A percentile compares a stretch with the other conserved stretches of the same genome.
Conservation (phyloP, 2,113 vertebrate species). For the Podarcis cretensis region DNA sequence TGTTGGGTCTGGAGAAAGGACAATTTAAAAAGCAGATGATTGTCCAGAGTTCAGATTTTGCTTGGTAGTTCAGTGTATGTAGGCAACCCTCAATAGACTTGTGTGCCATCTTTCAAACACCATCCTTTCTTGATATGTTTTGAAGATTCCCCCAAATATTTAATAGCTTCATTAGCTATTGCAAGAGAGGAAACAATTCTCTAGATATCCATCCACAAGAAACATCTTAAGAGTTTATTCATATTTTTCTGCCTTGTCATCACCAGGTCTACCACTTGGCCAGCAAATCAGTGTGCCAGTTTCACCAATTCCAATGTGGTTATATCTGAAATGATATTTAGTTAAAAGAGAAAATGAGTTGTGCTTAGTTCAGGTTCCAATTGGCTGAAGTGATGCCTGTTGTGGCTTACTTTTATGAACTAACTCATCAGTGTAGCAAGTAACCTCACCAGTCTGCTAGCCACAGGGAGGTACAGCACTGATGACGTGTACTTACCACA, state of each 20-base stretch:
- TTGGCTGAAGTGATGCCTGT: no score
- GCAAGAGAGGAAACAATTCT: no score
- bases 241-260: not conserved
- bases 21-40: not conserved
- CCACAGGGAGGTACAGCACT: no score
- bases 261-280: not conserved
- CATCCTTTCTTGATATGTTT: not conserved
- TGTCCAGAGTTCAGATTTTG: not conserved
- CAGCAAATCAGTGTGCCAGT: not conserved
- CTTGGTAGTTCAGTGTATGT: not conserved
- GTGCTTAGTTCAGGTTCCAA: no score
- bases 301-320: not conserved
- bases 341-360: not conserved
- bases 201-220: not conserved
- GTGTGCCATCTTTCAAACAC: not conserved
- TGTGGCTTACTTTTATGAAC: no score
- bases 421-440: no score
- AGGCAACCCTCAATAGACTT: not conserved
- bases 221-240: not conserved
- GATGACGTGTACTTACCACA: not conserved
- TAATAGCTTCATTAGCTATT: not conserved
- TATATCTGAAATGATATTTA: no score
- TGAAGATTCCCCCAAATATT: not conserved
- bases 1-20: not conserved
- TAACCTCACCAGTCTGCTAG: no score